These are phyloP conservation scores for Netelia melanura DNA, from an alignment of 2,888 invertebrate genomes.

Conservation along the genomic window DNA sequence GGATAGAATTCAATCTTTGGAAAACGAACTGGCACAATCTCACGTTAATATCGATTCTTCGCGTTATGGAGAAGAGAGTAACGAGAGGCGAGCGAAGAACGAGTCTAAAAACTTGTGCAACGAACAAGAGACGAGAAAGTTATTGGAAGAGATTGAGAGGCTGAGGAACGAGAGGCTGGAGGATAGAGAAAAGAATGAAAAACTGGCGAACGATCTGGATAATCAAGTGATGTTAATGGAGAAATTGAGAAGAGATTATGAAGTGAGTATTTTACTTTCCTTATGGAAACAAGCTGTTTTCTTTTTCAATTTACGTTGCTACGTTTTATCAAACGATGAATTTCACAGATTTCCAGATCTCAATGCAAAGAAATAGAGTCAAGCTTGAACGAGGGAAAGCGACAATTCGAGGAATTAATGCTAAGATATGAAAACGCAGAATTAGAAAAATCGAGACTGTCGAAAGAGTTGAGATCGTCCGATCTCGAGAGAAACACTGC, in stretches of 20 bases:
- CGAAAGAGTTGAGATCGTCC: conserved; percentile 76
- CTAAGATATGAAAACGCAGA: conserved; percentile 73
- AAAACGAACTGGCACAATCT: conserved; percentile 66
- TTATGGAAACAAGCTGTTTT: too few species aligned
- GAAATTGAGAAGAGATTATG: conserved; percentile 75
- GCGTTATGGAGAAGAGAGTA: conserved; percentile 18
- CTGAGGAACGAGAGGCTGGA: conserved; percentile 73
- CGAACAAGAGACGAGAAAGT: conserved; percentile 32
- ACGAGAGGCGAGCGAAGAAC: conserved; percentile 36
- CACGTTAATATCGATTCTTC: conserved; percentile 23
- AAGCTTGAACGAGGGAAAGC: conserved; percentile 69
- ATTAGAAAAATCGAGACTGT: conserved; percentile 74
- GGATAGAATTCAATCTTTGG: conserved; percentile 69
- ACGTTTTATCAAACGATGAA: not conserved
- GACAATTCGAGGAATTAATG: conserved; percentile 71
- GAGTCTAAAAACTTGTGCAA: conserved; percentile 23
- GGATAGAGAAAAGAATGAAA: conserved; percentile 72
- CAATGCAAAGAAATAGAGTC: conserved; percentile 72
- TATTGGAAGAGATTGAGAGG: conserved; percentile 72
- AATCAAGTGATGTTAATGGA: conserved; percentile 74
- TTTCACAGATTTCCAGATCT: conserved; percentile 70
- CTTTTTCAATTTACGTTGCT: not conserved
- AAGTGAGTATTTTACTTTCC: conserved; percentile 72
- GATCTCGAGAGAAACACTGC: conserved; percentile 76
- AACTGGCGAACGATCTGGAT: conserved; percentile 74